Conservation (phyloP, 2,113 vertebrate species). For the Dendrocopos noguchii region DNA sequence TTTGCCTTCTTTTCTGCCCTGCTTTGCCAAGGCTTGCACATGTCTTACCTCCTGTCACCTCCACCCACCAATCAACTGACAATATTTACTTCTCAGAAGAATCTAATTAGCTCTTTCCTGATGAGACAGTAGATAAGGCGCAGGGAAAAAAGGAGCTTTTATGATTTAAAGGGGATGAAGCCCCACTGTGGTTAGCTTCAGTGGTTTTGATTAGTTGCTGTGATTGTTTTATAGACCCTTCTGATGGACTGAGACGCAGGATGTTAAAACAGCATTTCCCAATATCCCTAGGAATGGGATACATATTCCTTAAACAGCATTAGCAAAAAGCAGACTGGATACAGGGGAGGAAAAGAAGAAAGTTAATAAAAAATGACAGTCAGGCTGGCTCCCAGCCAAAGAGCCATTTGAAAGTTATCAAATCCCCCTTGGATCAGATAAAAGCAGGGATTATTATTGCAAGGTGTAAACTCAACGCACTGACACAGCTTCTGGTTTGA, state of each 20-base stretch:
- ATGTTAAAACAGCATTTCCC: slow-evolving; percentile 34
- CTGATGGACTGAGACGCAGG: slow-evolving; percentile 43
- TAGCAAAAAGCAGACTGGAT: slow-evolving; percentile 18
- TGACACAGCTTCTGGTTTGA: slow-evolving; percentile 71
- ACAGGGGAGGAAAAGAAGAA: background rate
- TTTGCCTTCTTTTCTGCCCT: background rate
- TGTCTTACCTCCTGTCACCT: slow-evolving; percentile 10
- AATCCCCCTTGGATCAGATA: slow-evolving; percentile 73
- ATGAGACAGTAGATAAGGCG: slow-evolving; percentile 34
- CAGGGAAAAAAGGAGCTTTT: background rate
- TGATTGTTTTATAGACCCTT: slow-evolving; percentile 33
- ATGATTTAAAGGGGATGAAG: background rate
- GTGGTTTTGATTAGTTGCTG: slow-evolving; percentile 39
- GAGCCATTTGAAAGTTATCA: slow-evolving; percentile 69
- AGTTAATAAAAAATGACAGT: slow-evolving; percentile 74
- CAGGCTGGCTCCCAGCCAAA: slow-evolving; percentile 57
- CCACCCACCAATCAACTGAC: background rate
- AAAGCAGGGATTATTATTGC: slow-evolving; percentile 68
- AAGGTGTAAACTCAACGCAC: slow-evolving; percentile 72
- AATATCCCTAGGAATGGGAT: slow-evolving; percentile 25
- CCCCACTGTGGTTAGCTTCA: background rate
- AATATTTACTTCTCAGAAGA: background rate
- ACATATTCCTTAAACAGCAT: slow-evolving; percentile 34
- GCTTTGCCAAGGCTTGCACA: accelerated
- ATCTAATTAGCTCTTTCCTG: slow-evolving; percentile 38